A percentile compares a stretch with the other conserved stretches of the same genome.
Conservation (phyloP, 2,888 invertebrate species). For the Sinelater perroti region DNA sequence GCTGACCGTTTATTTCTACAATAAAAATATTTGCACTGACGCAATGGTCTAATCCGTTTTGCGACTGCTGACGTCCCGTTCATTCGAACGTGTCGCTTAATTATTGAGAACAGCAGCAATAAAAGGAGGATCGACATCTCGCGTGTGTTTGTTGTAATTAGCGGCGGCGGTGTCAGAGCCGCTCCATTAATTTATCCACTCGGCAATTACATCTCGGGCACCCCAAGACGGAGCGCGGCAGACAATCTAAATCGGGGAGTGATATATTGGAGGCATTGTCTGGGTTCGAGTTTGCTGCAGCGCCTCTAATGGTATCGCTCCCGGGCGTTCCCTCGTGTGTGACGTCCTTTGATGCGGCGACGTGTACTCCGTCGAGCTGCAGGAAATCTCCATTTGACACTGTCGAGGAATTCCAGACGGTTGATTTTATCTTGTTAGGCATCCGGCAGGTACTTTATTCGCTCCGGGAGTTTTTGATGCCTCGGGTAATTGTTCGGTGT, state of each 20-base stretch:
- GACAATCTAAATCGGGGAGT: background rate
- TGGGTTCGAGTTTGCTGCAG: background rate
- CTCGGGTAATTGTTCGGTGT: no score
- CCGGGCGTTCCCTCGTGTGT: background rate
- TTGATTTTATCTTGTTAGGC: no score
- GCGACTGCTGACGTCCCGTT: no score
- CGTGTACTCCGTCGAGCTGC: background rate
- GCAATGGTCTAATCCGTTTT: no score
- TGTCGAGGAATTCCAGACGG: background rate
- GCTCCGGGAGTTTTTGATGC: no score
- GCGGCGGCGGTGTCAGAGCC: no score
- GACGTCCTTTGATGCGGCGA: background rate
- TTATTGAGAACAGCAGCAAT: no score
- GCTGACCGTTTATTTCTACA: no score
- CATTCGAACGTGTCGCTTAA: no score
- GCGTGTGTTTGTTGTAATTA: background rate
- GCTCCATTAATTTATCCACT: background rate
- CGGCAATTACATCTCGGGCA: background rate
- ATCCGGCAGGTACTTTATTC: no score
- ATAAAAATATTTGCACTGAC: no score
- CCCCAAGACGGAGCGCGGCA: background rate
- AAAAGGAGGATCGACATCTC: no score
- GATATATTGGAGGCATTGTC: background rate
- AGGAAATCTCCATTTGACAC: slow-evolving; percentile 1
- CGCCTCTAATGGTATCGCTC: background rate